Evolutionary conservation across 2,888 invertebrate genomes (phyloP).

Genomic region (Leptinotarsa rubiginosa): DNA sequence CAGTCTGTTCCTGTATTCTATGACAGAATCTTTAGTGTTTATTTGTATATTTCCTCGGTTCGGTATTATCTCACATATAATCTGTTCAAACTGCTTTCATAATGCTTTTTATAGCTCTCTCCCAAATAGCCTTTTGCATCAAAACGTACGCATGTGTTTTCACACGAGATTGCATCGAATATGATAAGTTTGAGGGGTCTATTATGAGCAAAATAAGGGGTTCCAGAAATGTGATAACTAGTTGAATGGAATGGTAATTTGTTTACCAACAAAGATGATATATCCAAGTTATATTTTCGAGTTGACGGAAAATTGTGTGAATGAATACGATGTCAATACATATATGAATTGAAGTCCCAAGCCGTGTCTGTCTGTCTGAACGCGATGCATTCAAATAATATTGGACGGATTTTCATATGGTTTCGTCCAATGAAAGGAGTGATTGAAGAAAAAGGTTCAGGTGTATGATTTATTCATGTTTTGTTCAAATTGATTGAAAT

Average conservation of each 20-base stretch:
- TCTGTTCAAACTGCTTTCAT: constrained; percentile 47
- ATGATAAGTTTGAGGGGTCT: not conserved
- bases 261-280: too few species aligned
- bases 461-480: too few species aligned
- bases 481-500: too few species aligned
- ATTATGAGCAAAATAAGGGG: not conserved
- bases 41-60: constrained; percentile 44
- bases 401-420: too few species aligned
- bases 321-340: too few species aligned
- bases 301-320: too few species aligned
- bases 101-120: constrained; percentile 29
- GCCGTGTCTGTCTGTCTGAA: too few species aligned
- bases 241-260: not conserved
- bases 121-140: constrained; percentile 9
- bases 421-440: too few species aligned
- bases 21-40: constrained; percentile 44
- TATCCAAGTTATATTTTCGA: too few species aligned
- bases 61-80: constrained; percentile 46
- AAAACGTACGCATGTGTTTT: constrained; percentile 18
- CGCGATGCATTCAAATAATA: too few species aligned
- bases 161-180: constrained; percentile 18
- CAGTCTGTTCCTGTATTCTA: constrained; percentile 12
- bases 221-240: not conserved
- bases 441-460: too few species aligned
- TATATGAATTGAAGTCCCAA: too few species aligned